Base-by-base conservation (phyloP, 2,888 invertebrate species). In the Microctonus aethiopoides region DNA sequence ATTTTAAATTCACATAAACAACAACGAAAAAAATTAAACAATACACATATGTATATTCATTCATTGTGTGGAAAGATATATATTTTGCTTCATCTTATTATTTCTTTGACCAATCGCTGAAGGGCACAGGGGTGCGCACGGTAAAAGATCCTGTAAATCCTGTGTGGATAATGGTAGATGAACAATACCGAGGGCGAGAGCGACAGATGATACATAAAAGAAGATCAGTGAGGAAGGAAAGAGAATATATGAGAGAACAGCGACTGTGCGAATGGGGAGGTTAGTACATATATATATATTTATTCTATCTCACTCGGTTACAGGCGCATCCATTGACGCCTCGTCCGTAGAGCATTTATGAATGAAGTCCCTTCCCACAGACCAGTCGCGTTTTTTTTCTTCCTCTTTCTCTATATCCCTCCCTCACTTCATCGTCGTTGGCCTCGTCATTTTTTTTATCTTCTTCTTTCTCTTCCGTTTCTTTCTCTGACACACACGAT, bases 311-410 rank as follows among this genome's bases (percentile, higher is more conserved):
- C 74, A 73, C 73, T 74, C 72, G 72, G 57, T 73, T 72, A 74
- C 77, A 81, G 78, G 78, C 80, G 80, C 81, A 83, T 84, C 84
- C 84, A 84, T 85, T 85, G 84, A 85, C 83, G 84, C 84, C 83
- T 84, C 77, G 73, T 72, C 77, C 71, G 72, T n/a, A 69, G 74
- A 75, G 79, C 80, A 74, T 83, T 85, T 84, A 84, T 84, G 84
- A 84, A 84, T 84, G 84, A 84, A 84, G 71, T 72, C 62, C 73
- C 74, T 72, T 72, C 76, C 72, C 76, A 72, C 74, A 71, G 62
- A 70, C 66, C 74, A 67, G 52, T 60, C 2, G 61, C 59, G 65
- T 39, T 67, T 59, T 41, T 29, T 22, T 66, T 67, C 36, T 59
- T 52, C 26, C 41, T 51, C 51, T 67, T 57, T 61, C 63, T 70